These are phyloP conservation scores for Bombus soroeensis DNA, from an alignment of 1,140 invertebrate genomes.

Conservation along the genomic window DNA sequence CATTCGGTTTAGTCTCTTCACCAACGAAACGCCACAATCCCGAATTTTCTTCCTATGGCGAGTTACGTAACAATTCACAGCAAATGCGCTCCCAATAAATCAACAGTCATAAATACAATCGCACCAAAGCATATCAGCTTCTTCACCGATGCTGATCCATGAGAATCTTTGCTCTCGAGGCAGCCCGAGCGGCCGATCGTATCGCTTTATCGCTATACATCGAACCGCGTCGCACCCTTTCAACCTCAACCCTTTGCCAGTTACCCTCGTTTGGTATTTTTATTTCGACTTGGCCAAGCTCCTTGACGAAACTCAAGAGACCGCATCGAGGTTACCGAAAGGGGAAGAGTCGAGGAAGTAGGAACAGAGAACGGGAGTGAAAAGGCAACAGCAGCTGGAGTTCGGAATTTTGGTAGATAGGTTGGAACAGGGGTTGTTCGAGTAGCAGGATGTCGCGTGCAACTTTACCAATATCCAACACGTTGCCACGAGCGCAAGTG, in stretches of 20 bases:
- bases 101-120: conserved; percentile 30
- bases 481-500: conserved; percentile 42
- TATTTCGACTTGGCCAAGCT: conserved; percentile 49
- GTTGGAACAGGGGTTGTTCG: conserved; percentile 39
- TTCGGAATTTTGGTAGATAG: conserved; percentile 59
- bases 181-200: not conserved
- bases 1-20: not conserved
- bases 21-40: too few species aligned
- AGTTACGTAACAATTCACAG: not conserved
- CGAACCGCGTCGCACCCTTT: conserved; percentile 5
- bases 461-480: conserved; percentile 81
- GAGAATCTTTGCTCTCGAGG: conserved; percentile 1
- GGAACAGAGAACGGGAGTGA: conserved; percentile 31
- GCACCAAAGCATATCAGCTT: too few species aligned
- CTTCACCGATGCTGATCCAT: conserved; percentile 20
- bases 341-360: conserved; percentile 6
- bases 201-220: conserved; percentile 48
- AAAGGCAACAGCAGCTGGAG: conserved; percentile 59
- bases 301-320: conserved; percentile 44
- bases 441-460: conserved; percentile 77
- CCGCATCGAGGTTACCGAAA: conserved; percentile 40
- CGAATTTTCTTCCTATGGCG: not conserved
- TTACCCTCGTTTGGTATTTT: conserved; percentile 47
- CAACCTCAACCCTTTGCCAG: not conserved
- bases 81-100: not conserved